Conservation (phyloP, 2,888 invertebrate species). For the Rhopalosiphum nymphaeae region DNA sequence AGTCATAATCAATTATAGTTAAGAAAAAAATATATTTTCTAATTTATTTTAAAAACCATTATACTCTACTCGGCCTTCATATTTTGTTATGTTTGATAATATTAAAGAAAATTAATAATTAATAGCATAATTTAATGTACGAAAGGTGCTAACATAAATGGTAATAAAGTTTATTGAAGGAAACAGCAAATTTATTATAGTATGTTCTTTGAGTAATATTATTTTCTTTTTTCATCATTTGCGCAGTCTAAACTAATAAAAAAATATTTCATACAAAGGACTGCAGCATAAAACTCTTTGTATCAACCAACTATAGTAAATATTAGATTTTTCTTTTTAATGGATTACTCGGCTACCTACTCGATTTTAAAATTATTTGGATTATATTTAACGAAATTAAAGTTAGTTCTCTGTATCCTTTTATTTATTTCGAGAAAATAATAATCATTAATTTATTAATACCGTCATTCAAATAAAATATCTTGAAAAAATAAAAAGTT, state of each 20-base stretch:
- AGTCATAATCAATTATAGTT: not conserved
- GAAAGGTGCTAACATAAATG: not conserved
- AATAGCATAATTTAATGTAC: not conserved
- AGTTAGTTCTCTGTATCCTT: not conserved
- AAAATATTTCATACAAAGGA: conserved; percentile 6
- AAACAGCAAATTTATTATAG: conserved; percentile 19
- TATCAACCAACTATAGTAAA: not conserved
- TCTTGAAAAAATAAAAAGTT: not conserved
- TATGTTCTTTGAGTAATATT: conserved; percentile 1
- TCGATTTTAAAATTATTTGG: not conserved
- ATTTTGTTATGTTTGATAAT: not conserved
- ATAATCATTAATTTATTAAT: conserved; percentile 1
- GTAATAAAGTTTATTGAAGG: conserved; percentile 24
- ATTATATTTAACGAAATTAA: not conserved
- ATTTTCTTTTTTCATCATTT: conserved; percentile 1
- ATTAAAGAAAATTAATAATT: not conserved
- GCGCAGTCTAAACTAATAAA: conserved; percentile 1
- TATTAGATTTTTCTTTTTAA: conserved; percentile 3
- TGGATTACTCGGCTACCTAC: not conserved
- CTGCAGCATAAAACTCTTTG: not conserved
- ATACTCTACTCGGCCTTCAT: not conserved
- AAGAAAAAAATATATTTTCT: not conserved
- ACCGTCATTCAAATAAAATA: not conserved
- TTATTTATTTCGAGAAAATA: not conserved
- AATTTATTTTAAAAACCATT: not conserved